Evolutionary conservation across 92 coral and sea anemone species (phyloP).

Genomic region (Umimayanthus kanabou): DNA sequence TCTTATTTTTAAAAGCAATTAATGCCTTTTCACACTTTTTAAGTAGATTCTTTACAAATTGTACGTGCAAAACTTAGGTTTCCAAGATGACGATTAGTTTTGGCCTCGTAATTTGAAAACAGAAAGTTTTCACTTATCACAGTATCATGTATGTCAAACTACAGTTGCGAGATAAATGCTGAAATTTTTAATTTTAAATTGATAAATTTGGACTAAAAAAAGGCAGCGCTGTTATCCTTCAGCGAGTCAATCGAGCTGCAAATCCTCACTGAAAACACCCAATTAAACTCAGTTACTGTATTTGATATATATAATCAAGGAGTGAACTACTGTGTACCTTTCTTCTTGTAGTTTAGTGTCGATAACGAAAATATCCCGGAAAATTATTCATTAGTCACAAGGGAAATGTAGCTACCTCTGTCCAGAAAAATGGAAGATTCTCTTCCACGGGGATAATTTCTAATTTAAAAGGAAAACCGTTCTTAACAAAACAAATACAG

Average conservation of each 20-base stretch:
- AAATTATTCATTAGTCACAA: background rate
- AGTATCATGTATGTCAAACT: too few species aligned
- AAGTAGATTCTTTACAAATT: background rate
- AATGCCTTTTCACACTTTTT: background rate
- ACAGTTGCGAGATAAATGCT: background rate
- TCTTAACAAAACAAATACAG: slow-evolving; percentile 1
- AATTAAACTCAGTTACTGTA: background rate
- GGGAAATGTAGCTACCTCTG: background rate
- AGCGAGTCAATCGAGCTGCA: background rate
- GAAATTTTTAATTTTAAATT: too few species aligned
- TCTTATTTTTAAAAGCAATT: background rate
- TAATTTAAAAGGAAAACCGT: background rate
- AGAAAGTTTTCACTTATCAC: background rate
- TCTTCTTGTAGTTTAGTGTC: too few species aligned
- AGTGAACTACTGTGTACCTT: background rate
- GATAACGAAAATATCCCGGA: background rate
- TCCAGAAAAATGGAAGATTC: background rate
- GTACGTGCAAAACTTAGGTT: background rate
- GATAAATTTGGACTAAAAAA: background rate
- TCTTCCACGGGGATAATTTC: background rate
- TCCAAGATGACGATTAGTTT: background rate
- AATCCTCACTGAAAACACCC: background rate
- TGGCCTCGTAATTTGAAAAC: background rate
- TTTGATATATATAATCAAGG: background rate
- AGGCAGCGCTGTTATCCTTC: background rate